Conservation (phyloP, 2,113 vertebrate genomes). For the Amblyornis subalaris region DNA sequence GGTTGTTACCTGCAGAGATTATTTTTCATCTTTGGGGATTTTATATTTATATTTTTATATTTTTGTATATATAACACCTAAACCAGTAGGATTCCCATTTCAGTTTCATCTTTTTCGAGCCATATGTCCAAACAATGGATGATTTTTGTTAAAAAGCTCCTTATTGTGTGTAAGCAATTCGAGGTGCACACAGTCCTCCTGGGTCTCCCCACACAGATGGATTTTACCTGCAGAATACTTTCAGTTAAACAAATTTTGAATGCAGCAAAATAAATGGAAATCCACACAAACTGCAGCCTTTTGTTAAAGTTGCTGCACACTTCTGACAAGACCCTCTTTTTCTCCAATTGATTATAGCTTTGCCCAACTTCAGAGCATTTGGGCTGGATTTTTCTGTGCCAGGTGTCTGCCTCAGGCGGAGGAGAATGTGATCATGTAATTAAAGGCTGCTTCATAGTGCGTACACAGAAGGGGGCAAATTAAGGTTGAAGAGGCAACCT, state of each 20-base stretch:
- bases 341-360: neutral
- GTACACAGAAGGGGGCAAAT: conserved; percentile 55
- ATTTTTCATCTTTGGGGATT: neutral
- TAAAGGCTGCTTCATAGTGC: conserved; percentile 33
- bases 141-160: neutral
- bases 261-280: neutral
- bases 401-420: conserved; percentile 54
- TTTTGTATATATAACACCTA: neutral
- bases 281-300: neutral
- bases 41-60: neutral
- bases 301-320: neutral
- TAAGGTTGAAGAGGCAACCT: conserved; percentile 55
- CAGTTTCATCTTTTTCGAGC: neutral
- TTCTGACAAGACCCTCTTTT: neutral
- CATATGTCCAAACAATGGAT: neutral
- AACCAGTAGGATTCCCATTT: neutral
- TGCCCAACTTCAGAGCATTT: conserved; percentile 10
- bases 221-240: neutral
- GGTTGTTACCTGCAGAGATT: neutral
- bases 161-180: neutral
- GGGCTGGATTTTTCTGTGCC: conserved; percentile 33
- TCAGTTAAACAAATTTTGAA: neutral
- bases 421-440: conserved; percentile 47
- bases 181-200: neutral
- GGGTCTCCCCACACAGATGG: neutral